Evolutionary conservation across 1,140 invertebrate genomes (phyloP).

Genomic region (Macrobrachium rosenbergii): DNA sequence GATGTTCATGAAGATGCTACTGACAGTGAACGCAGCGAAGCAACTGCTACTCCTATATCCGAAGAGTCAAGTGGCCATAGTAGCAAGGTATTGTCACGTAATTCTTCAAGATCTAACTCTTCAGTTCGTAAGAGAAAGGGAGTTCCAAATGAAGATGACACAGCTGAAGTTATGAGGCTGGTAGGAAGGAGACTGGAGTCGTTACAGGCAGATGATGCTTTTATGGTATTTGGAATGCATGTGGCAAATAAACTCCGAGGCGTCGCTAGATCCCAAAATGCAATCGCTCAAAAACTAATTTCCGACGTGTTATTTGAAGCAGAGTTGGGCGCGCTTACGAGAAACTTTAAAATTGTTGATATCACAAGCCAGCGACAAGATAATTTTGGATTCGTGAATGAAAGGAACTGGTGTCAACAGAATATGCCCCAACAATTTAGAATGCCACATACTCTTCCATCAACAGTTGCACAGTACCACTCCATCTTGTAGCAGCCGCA

Average conservation of each 20-base stretch:
- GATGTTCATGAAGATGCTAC: slow-evolving; percentile 25
- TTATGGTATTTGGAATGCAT: slow-evolving; percentile 26
- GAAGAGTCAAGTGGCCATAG: slow-evolving; percentile 28
- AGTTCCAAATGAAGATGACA: slow-evolving; percentile 31
- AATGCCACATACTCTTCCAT: slow-evolving; percentile 30
- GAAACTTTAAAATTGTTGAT: slow-evolving; percentile 27
- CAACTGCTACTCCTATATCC: slow-evolving; percentile 25
- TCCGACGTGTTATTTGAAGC: slow-evolving; percentile 24
- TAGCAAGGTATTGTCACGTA: slow-evolving; percentile 24
- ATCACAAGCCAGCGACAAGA: slow-evolving; percentile 30
- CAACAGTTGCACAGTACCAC: slow-evolving; percentile 32
- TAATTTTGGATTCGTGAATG: slow-evolving; percentile 29
- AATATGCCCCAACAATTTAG: slow-evolving; percentile 33
- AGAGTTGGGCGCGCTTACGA: slow-evolving; percentile 26
- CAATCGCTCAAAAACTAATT: slow-evolving; percentile 27
- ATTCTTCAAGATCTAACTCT: slow-evolving; percentile 28
- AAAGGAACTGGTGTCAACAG: slow-evolving; percentile 27
- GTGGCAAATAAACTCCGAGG: slow-evolving; percentile 26
- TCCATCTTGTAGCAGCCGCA: slow-evolving; percentile 26
- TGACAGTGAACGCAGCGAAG: slow-evolving; percentile 14
- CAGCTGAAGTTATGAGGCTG: slow-evolving; percentile 24
- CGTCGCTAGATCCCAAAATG: slow-evolving; percentile 24
- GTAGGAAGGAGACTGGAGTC: slow-evolving; percentile 26
- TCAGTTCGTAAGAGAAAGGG: slow-evolving; percentile 29
- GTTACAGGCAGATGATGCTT: slow-evolving; percentile 30